phyloP scores from a whole-genome alignment of 2,113 vertebrate genomes.

The Petaurus breviceps region DNA sequence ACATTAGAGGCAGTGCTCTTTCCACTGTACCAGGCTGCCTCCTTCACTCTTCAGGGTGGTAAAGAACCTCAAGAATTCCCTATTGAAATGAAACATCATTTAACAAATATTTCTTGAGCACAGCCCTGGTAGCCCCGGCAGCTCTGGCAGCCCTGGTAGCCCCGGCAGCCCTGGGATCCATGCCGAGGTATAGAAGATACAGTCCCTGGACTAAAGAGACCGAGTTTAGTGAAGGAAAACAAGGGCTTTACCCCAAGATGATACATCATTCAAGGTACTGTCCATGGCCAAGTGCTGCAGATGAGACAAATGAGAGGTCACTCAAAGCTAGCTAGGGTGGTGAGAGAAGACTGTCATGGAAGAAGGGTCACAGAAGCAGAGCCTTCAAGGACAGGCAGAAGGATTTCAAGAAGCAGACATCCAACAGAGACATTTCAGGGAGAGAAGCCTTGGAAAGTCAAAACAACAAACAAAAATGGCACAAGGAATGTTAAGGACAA shows the following conservation, averaged over 20 bases:
- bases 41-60: background rate
- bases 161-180: background rate
- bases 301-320: background rate
- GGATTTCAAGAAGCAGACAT: background rate
- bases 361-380: background rate
- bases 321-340: background rate
- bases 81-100: background rate
- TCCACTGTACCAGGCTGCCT: background rate
- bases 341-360: background rate
- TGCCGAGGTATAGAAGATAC: background rate
- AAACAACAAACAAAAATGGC: background rate
- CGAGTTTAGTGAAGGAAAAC: background rate
- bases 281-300: background rate
- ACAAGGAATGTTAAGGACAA: background rate
- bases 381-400: background rate
- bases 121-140: background rate
- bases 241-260: background rate
- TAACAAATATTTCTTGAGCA: background rate
- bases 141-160: background rate
- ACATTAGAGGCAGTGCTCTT: too few relatives aligned
- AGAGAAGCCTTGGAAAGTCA: background rate
- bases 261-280: background rate
- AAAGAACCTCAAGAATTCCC: background rate
- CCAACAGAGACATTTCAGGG: background rate
- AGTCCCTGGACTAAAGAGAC: background rate